These are phyloP conservation scores for Pelusios castaneus DNA, from an alignment of 2,113 vertebrate species.

Conservation along the genomic window DNA sequence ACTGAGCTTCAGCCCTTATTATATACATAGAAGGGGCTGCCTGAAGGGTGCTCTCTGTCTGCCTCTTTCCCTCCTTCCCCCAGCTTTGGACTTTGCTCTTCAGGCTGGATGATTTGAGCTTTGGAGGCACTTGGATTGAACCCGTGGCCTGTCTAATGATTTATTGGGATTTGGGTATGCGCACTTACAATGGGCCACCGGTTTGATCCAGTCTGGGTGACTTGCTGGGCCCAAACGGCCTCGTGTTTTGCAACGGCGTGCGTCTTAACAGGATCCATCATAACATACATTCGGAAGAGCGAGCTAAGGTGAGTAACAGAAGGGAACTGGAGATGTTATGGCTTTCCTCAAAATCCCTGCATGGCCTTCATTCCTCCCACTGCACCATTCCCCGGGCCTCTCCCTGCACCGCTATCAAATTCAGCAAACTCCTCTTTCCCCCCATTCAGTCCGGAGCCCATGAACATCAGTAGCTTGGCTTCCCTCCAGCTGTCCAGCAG, in stretches of 20 bases:
- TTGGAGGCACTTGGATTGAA: neutral
- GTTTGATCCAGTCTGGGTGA: constrained; percentile 24
- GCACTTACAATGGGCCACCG: neutral
- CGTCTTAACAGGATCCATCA: neutral
- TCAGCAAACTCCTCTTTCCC: constrained; percentile 25
- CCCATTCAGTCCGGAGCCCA: neutral
- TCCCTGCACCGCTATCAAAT: neutral
- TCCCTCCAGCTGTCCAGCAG: constrained; percentile 50
- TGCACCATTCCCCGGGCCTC: neutral
- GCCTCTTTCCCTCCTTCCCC: too few species aligned
- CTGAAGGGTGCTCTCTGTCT: too few species aligned
- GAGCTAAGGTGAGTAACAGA: constrained; percentile 2
- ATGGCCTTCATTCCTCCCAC: neutral
- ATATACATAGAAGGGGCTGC: too few species aligned
- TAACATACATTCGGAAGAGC: neutral
- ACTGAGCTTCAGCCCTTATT: too few species aligned
- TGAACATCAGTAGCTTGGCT: constrained; percentile 30
- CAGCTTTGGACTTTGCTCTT: too few species aligned
- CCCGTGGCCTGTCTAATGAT: too few species aligned
- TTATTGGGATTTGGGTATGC: too few species aligned
- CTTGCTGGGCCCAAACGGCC: neutral
- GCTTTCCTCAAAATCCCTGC: neutral
- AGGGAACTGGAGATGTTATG: neutral
- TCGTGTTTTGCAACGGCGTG: constrained; percentile 31
- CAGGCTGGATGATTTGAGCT: neutral